Percentiles rank a stretch among this genome's conserved stretches.
phyloP scores from a whole-genome alignment of 2,888 invertebrate genomes.

The Incurvaria masculella region DNA sequence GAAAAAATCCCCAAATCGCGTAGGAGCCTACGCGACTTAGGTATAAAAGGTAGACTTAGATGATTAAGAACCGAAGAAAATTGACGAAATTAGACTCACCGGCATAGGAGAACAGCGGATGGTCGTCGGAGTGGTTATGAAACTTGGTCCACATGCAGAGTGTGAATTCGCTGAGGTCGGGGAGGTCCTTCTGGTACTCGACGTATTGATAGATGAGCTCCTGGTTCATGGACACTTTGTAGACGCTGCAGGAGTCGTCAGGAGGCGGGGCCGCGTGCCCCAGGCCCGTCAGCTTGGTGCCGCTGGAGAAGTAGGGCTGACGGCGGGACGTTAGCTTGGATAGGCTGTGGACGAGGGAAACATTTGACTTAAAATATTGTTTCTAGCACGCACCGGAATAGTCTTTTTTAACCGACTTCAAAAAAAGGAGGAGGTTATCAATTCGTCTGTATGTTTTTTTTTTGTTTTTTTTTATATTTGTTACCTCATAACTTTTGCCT shows the following conservation, averaged over 20 bases:
- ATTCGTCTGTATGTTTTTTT: too few species aligned
- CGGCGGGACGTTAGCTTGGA: background rate
- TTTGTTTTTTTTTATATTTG: too few species aligned
- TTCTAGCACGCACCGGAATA: too few species aligned
- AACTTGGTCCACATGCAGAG: slow-evolving; percentile 82
- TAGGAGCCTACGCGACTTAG: too few species aligned
- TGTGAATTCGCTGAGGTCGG: slow-evolving; percentile 79
- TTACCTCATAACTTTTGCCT: too few species aligned
- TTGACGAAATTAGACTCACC: slow-evolving; percentile 55
- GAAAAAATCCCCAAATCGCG: too few species aligned
- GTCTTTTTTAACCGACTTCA: too few species aligned
- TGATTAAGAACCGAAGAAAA: too few species aligned
- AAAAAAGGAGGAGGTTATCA: too few species aligned
- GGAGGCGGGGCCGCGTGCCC: slow-evolving; percentile 22
- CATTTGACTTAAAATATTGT: background rate
- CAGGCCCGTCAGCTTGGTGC: slow-evolving; percentile 25
- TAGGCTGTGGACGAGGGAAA: background rate
- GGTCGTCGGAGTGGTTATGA: slow-evolving; percentile 77
- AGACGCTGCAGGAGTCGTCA: slow-evolving; percentile 61
- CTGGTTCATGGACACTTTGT: slow-evolving; percentile 68
- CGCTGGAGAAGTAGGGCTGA: slow-evolving; percentile 6
- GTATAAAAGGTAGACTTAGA: too few species aligned
- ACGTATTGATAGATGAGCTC: slow-evolving; percentile 69
- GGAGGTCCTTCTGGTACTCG: slow-evolving; percentile 67
- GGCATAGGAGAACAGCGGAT: slow-evolving; percentile 79